These are phyloP conservation scores for Adelognathus sp. DNA, from an alignment of 2,888 invertebrate genomes.

Conservation along the genomic window DNA sequence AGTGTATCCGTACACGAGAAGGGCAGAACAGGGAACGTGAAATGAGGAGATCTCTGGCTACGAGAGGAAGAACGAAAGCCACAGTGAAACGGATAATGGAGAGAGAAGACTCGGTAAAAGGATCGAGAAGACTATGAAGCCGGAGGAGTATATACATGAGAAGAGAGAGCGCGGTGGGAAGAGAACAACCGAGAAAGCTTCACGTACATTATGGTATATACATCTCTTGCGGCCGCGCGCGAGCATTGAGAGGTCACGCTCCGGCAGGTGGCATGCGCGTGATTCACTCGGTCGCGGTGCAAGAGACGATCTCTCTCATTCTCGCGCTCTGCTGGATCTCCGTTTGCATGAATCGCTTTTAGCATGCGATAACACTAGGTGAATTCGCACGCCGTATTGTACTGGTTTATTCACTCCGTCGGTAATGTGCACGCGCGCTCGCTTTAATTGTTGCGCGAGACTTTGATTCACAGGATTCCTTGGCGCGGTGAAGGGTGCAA, in stretches of 20 bases:
- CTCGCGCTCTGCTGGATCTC: conserved; percentile 27
- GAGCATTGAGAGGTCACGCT: conserved; percentile 77
- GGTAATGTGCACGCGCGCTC: conserved; percentile 21
- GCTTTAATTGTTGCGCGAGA: conserved; percentile 71
- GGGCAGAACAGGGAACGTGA: background rate
- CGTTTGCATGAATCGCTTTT: conserved; percentile 18
- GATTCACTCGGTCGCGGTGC: conserved; percentile 71
- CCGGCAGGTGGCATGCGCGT: conserved; percentile 77
- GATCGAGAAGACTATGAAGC: conserved; percentile 11
- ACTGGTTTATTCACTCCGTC: conserved; percentile 69
- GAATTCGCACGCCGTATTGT: conserved; percentile 56
- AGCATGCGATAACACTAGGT: background rate
- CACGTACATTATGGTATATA: conserved; percentile 49
- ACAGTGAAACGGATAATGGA: conserved; percentile 34
- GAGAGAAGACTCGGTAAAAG: background rate
- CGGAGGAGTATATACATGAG: conserved; percentile 43
- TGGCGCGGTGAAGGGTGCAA: background rate
- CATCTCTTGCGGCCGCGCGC: conserved; percentile 54
- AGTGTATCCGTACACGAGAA: background rate
- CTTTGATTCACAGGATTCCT: conserved; percentile 65
- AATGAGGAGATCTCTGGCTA: conserved; percentile 11
- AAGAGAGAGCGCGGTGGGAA: conserved; percentile 44
- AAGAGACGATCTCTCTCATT: no score
- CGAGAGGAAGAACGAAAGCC: conserved; percentile 13
- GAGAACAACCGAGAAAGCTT: conserved; percentile 48